phyloP scores from a whole-genome alignment of 2,797 vertebrate genomes.

The Euphonia xanthogaster region DNA sequence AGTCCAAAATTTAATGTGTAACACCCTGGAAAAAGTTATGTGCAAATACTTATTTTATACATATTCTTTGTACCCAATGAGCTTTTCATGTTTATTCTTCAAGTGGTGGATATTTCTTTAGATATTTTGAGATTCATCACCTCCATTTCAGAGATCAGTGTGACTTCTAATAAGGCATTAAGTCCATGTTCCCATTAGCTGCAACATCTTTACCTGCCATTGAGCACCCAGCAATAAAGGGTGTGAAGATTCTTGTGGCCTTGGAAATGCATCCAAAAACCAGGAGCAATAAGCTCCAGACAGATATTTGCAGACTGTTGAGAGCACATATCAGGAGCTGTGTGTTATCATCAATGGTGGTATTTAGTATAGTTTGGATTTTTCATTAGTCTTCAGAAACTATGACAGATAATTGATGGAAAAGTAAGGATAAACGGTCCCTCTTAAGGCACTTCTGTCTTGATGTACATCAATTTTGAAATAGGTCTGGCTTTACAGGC shows the following conservation, averaged over 20 bases:
- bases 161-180: constrained; percentile 21
- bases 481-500: neutral
- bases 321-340: neutral
- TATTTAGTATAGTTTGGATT: neutral
- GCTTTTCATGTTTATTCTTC: neutral
- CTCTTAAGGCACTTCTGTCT: neutral
- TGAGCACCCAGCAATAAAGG: constrained; percentile 9
- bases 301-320: neutral
- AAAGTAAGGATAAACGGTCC: neutral
- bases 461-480: neutral
- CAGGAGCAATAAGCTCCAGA: neutral
- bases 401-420: neutral
- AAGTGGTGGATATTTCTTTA: neutral
- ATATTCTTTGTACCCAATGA: neutral
- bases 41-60: neutral
- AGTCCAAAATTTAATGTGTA: neutral
- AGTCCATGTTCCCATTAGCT: neutral
- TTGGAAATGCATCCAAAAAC: neutral
- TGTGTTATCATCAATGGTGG: neutral
- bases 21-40: neutral
- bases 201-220: neutral
- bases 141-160: neutral
- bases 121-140: neutral
- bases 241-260: neutral
- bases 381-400: neutral